Evolutionary conservation across 2,888 invertebrate genomes (phyloP).

Genomic region (Drosophila mulleri): DNA sequence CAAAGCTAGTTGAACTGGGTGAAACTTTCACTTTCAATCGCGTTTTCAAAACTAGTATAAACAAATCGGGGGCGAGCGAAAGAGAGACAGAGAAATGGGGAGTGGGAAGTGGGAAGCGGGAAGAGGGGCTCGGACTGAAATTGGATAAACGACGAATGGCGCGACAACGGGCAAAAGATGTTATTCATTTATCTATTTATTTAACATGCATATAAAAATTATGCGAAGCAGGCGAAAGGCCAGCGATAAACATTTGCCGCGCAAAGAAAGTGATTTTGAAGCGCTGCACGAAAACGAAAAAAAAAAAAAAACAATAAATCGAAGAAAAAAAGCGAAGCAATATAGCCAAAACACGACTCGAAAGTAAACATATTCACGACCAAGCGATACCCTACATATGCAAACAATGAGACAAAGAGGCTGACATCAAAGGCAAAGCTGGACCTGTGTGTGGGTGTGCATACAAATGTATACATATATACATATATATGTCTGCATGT

Average conservation of each 20-base stretch:
- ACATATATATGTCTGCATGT: neutral
- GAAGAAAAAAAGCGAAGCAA: conserved; percentile 1
- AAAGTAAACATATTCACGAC: conserved; percentile 22
- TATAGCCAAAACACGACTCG: conserved; percentile 13
- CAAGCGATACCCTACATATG: conserved; percentile 45
- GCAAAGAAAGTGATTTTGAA: conserved; percentile 68
- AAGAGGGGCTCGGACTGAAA: neutral
- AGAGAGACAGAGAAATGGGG: neutral
- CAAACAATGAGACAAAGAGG: neutral
- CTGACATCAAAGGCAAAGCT: neutral
- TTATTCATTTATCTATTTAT: conserved; percentile 57
- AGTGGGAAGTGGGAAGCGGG: neutral
- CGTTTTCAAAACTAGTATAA: conserved; percentile 70
- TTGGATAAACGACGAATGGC: conserved; percentile 16
- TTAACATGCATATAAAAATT: conserved; percentile 70
- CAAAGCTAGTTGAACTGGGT: conserved; percentile 36
- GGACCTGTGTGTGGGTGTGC: neutral
- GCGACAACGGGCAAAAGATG: conserved; percentile 20
- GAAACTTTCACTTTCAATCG: conserved; percentile 79
- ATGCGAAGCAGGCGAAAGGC: conserved; percentile 73
- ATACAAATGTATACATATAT: neutral
- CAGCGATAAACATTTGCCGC: conserved; percentile 23
- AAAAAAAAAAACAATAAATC: neutral
- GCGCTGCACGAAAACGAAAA: conserved; percentile 27
- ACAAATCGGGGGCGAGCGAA: conserved; percentile 13